phyloP scores from a whole-genome alignment of 2,797 vertebrate species.

The Chloroceryle amazona region DNA sequence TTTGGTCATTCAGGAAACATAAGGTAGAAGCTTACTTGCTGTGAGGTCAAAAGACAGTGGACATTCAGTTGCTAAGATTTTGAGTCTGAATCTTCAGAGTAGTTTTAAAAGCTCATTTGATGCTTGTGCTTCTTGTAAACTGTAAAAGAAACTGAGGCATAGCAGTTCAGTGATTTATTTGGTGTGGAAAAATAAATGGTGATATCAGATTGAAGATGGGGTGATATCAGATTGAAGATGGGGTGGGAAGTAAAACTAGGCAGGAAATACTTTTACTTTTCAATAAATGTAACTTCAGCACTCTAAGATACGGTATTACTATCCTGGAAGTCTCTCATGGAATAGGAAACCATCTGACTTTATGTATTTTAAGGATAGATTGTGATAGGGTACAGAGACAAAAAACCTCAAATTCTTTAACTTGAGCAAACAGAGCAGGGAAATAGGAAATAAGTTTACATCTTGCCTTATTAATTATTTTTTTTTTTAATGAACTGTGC shows the following conservation, averaged over 20 bases:
- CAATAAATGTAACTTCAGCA: neutral
- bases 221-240: neutral
- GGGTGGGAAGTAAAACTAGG: neutral
- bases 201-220: neutral
- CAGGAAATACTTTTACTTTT: neutral
- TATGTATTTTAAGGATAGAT: neutral
- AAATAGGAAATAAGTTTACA: neutral
- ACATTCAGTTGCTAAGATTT: neutral
- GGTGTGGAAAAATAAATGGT: neutral
- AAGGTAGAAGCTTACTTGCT: neutral
- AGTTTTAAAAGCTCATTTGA: neutral
- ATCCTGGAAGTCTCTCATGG: neutral
- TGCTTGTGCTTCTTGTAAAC: neutral
- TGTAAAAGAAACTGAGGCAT: neutral
- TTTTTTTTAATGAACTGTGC: neutral
- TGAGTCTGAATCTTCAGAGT: neutral
- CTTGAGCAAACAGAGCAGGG: neutral
- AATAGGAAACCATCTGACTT: neutral
- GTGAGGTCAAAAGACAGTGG: neutral
- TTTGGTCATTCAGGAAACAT: neutral
- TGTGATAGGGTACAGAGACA: neutral
- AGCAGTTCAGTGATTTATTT: neutral
- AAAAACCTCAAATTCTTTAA: neutral
- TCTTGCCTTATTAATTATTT: neutral
- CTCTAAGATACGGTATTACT: neutral